phyloP scores from a whole-genome alignment of 2,113 vertebrate genomes.

The Falcunculus frontatus region DNA sequence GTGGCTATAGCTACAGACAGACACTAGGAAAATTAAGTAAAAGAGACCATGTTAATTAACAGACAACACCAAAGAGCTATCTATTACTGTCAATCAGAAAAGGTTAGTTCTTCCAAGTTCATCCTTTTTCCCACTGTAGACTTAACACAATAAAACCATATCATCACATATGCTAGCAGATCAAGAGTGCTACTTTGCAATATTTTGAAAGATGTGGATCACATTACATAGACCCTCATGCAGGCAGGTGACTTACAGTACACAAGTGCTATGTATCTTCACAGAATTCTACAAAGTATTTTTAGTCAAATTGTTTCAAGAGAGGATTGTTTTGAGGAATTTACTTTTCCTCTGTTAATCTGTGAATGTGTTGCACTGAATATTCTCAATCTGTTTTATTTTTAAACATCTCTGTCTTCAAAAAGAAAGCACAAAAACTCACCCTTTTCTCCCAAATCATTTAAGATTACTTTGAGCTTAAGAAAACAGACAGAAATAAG shows the following conservation, averaged over 20 bases:
- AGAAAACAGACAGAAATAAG: not conserved
- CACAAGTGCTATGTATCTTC: accelerated
- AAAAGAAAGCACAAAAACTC: not conserved
- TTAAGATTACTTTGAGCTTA: not conserved
- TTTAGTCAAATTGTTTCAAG: not conserved
- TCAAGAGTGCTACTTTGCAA: not conserved
- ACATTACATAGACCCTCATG: not conserved
- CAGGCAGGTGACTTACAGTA: not conserved
- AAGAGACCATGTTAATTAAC: not conserved
- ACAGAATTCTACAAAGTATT: not conserved
- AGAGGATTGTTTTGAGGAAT: not conserved
- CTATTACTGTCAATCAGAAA: slow-evolving; percentile 4
- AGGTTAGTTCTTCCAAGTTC: not conserved
- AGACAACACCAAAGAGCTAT: not conserved
- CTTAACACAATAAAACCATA: not conserved
- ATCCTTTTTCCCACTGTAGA: not conserved
- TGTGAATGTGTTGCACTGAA: not conserved
- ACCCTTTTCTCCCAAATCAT: not conserved
- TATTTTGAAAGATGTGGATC: not conserved
- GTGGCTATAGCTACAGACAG: not conserved
- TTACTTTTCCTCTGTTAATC: not conserved
- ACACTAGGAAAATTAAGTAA: not conserved
- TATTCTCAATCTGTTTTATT: not conserved
- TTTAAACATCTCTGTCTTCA: not conserved
- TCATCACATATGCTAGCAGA: not conserved